Evolutionary conservation across 64 coral and sea anemone genomes (phyloP).

Genomic region (Pocillopora verrucosa): DNA sequence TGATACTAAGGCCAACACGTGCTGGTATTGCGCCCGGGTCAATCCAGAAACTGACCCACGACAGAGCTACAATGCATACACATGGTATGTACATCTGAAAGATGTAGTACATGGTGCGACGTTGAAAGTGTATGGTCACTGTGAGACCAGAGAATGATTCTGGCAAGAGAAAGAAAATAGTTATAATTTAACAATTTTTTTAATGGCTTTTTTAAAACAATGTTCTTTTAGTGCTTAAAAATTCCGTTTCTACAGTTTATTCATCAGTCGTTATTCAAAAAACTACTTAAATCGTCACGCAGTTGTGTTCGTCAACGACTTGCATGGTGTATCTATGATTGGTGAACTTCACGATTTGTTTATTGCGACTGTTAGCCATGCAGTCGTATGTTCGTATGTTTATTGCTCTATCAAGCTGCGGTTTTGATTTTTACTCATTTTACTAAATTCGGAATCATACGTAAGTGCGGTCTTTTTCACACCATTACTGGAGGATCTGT

Average conservation of each 20-base stretch:
- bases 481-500: background rate
- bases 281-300: no score
- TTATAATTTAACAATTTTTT: background rate
- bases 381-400: no score
- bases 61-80: slow-evolving; percentile 89
- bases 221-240: no score
- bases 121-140: slow-evolving; percentile 75
- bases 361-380: no score
- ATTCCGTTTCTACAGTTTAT: no score
- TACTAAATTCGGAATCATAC: background rate
- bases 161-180: slow-evolving; percentile 20
- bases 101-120: slow-evolving; percentile 90
- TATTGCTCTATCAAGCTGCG: no score
- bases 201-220: no score
- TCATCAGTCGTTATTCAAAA: no score
- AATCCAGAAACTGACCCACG: slow-evolving; percentile 98
- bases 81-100: slow-evolving; percentile 96
- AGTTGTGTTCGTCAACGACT: no score
- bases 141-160: slow-evolving; percentile 85
- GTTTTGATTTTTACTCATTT: background rate
- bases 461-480: no score
- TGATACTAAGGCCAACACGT: slow-evolving; percentile 89
- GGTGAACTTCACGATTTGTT: no score
- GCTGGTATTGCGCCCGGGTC: slow-evolving; percentile 88
- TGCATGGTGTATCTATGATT: no score